Conservation (phyloP, 2,888 invertebrate genomes). For the Clitarchus hookeri region DNA sequence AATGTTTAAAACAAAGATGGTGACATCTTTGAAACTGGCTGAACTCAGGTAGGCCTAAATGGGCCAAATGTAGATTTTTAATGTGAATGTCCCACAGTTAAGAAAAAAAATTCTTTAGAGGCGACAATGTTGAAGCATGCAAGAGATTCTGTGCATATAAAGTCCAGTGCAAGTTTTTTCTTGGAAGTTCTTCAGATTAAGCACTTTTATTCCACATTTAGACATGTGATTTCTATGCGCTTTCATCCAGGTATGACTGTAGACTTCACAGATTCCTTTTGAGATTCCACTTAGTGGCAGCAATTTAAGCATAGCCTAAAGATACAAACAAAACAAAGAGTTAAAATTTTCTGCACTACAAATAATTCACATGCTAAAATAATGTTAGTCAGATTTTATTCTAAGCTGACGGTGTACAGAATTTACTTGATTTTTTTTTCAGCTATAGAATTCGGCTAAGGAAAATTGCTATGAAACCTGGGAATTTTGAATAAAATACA, state of each 20-base stretch:
- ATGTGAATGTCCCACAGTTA: too few species aligned
- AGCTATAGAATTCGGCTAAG: too few species aligned
- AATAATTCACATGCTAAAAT: background rate
- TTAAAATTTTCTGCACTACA: background rate
- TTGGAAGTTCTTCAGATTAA: background rate
- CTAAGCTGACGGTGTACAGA: background rate
- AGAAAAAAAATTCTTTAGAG: background rate
- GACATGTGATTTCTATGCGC: background rate
- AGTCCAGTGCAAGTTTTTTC: background rate
- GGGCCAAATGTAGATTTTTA: too few species aligned
- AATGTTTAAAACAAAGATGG: too few species aligned
- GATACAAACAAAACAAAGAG: background rate
- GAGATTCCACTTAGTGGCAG: background rate
- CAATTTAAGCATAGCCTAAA: slow-evolving; percentile 5
- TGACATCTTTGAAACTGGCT: too few species aligned
- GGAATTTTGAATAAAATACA: too few species aligned
- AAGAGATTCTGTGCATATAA: background rate
- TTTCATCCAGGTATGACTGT: background rate
- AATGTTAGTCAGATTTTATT: background rate
- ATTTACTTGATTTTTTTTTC: background rate
- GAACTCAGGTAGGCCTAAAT: too few species aligned
- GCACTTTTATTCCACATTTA: background rate
- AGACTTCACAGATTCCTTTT: background rate
- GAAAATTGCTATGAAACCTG: too few species aligned
- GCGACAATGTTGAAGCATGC: background rate